These are phyloP conservation scores for Platypus cylindrus DNA, from an alignment of 2,888 invertebrate species.

Conservation along the genomic window DNA sequence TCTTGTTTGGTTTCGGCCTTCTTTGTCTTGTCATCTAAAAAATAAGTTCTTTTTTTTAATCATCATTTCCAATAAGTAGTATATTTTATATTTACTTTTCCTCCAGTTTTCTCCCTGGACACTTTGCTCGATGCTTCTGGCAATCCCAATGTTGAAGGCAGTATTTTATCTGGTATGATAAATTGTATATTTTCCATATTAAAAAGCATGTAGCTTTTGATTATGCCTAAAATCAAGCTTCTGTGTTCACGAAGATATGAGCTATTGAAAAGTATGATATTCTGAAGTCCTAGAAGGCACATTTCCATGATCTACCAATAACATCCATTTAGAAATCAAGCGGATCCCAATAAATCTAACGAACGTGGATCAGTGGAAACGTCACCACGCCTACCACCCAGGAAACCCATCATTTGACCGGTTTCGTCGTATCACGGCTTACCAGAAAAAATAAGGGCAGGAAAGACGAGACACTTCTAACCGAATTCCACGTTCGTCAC, in stretches of 20 bases:
- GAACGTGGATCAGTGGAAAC: too few species aligned
- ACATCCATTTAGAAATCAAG: too few species aligned
- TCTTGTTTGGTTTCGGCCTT: slow-evolving; percentile 20
- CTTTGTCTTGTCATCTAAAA: slow-evolving; percentile 24
- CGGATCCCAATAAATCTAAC: too few species aligned
- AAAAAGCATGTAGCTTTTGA: slow-evolving; percentile 43
- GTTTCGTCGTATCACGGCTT: too few species aligned
- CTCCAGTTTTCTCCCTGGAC: slow-evolving; percentile 39
- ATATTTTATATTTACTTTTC: slow-evolving; percentile 38
- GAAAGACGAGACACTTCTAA: too few species aligned
- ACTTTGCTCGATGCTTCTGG: slow-evolving; percentile 34
- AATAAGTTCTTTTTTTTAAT: slow-evolving; percentile 3
- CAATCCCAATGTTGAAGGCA: slow-evolving; percentile 48
- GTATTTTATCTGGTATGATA: slow-evolving; percentile 40
- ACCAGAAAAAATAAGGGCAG: too few species aligned
- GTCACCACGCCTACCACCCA: too few species aligned
- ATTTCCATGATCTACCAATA: slow-evolving; percentile 38
- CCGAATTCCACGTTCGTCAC: too few species aligned
- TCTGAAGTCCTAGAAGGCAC: slow-evolving; percentile 30
- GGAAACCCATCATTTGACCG: too few species aligned
- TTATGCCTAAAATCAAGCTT: slow-evolving; percentile 46
- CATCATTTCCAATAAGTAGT: background rate
- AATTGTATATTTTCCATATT: slow-evolving; percentile 36
- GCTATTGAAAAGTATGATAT: slow-evolving; percentile 26
- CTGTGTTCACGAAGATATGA: slow-evolving; percentile 29